Base-by-base conservation (phyloP, 2,888 invertebrate genomes). In the Dendrolimus houi region DNA sequence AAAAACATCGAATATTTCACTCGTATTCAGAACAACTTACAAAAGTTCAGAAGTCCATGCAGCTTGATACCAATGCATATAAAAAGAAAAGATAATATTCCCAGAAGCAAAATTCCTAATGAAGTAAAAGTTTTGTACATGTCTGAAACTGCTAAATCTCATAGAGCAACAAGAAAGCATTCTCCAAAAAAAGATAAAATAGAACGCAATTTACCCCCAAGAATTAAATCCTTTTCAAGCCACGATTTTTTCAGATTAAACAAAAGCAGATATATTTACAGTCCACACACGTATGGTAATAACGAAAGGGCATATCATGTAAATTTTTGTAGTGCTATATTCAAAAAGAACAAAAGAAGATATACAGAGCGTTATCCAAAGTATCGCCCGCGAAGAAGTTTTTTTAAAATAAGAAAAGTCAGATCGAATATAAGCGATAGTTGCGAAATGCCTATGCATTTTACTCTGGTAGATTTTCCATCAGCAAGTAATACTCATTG, bases 221-320 rank as follows among this genome's bases (percentile, higher is more conserved):
- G 41, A 13, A 9, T 40, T 52, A 14, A 58, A 52, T 41, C 14
- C 40, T 9, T 52, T 47, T 57, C 63, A 55, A 54, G 62, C 1
- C 62, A 59, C 52, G 66, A 73, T 17, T 55, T 66, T 8, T 70
- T 67, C 53, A 66, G 69, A 41, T 70, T 70, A 41, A 64, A 62
- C 29, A 66, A 60, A 57, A 67, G 55, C 41, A 63, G 61, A 55
- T 57, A 29, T 2, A 47, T 47, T 12, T 8, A 47, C 47, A 12
- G 47, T 12, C 47, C 47, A 47, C 47, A 47, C 8, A 9, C 8
- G 9, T 12, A 47, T 47, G 9, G 47, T 2, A 2, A 47, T 47
- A 2, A 47, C 12, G 47, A 12, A 47, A 47, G 12, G 47, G 9
- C 47, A 12, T 47, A 47, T 47, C 9, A 47, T 47, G 6, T 47